Base-by-base conservation (phyloP, 2,113 vertebrate genomes). In the Ariopsis seemanni region DNA sequence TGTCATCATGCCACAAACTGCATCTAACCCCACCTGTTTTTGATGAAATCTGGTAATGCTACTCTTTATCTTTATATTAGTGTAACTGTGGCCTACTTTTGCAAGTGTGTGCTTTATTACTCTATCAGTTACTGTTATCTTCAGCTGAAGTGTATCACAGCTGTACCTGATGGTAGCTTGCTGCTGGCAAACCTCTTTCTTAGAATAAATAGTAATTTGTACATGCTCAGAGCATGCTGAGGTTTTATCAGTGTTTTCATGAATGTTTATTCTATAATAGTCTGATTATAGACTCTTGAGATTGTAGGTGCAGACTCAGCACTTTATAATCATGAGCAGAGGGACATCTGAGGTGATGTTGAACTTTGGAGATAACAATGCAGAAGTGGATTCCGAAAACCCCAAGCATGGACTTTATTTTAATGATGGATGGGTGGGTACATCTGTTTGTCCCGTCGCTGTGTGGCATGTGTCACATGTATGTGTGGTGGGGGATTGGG, bases 311-410 rank as follows among this genome's bases (percentile, higher is more conserved):
- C 78, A 82, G 25, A 72, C 27, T 82, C 63, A 82, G 85, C 65
- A 4, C 78, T 86, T 82, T 71, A 17, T 82, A 86, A 82, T 86
- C 52, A 42, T 4, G 18, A 82, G 53, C n/a, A 25, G 9, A 86
- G 9, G 30, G 78, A 72, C 67, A 20, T 82, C 63, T 58, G 65
- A 48, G 15, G 3, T 81, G 78, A 71, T 82, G 55, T 58, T 60
- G 53, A 48, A 27, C 53, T 72, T 71, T 60, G 53, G 34, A 82
- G 78, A 82, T 86, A 58, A 67, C 42, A 85, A 78, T 34, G 75
- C 74, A 50, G 12, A 79, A 63, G 42, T 78, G 42, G 30, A 63
- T 85, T n/a, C 74, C 50, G 53, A 75, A 58, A 85, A 85, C 34
- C 83, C 55, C 17, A 53, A 53, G 48, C 48, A 53, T 67, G 75